Percentiles rank a stretch among this genome's conserved stretches.
phyloP scores from a whole-genome alignment of 2,113 vertebrate species.

The Anser brachyrhynchus region DNA sequence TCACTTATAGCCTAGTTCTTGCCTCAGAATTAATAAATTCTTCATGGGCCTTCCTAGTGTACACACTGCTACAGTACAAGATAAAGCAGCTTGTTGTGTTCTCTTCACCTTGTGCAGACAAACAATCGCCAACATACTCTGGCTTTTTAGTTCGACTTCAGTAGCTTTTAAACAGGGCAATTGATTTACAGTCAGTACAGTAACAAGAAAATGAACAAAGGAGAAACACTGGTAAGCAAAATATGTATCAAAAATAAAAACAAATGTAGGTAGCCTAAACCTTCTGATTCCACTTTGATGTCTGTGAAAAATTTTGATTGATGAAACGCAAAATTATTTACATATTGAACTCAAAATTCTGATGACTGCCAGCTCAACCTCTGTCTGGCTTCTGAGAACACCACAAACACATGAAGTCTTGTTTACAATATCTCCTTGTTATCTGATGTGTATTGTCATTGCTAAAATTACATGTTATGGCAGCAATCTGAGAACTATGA shows the following conservation, averaged over 20 bases:
- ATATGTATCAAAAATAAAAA: neutral
- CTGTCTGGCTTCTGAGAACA: neutral
- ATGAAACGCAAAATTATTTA: neutral
- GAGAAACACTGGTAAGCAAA: neutral
- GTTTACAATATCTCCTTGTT: neutral
- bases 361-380: neutral
- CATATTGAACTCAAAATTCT: neutral
- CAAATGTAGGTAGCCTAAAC: neutral
- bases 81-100: neutral
- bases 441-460: neutral
- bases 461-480: neutral
- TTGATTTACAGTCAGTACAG: neutral
- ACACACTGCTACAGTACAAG: neutral
- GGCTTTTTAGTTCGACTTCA: neutral
- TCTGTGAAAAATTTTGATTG: neutral
- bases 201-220: neutral
- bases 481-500: neutral
- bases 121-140: neutral
- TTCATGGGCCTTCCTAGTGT: neutral
- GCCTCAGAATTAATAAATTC: neutral
- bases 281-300: neutral
- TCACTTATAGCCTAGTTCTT: neutral
- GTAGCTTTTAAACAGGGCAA: neutral
- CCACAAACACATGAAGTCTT: neutral
- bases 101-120: neutral